These are phyloP conservation scores for Zosterops borbonicus DNA, from an alignment of 2,113 vertebrate genomes.

Conservation along the genomic window DNA sequence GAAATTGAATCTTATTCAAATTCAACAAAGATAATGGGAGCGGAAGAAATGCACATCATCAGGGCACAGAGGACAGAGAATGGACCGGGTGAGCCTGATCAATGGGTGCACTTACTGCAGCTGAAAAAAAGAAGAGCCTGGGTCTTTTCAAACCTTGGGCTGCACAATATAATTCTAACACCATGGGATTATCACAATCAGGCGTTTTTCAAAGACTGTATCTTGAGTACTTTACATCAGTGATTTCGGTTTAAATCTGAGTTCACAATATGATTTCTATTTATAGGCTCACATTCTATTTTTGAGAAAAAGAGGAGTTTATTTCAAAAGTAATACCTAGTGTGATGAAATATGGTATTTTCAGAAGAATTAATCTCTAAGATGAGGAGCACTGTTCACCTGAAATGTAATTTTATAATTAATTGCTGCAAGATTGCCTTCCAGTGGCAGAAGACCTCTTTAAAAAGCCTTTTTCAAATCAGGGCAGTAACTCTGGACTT, in stretches of 20 bases:
- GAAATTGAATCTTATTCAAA: conserved; percentile 38
- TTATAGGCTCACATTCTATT: neutral
- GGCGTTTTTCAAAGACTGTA: neutral
- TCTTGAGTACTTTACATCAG: neutral
- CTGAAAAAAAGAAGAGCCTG: neutral
- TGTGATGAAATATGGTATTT: neutral
- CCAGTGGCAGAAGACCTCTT: neutral
- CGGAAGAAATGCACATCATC: neutral
- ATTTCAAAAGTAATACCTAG: neutral
- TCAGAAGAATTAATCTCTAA: neutral
- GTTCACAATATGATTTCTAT: neutral
- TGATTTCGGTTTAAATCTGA: neutral
- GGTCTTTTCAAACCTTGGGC: neutral
- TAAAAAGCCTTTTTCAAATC: neutral
- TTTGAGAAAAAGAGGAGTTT: conserved; percentile 20
- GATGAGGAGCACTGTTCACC: neutral
- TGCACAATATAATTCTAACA: neutral
- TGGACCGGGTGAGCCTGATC: neutral
- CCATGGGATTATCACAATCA: neutral
- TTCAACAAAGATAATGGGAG: neutral
- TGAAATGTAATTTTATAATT: neutral
- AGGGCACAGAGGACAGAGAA: neutral
- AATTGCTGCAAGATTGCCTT: neutral
- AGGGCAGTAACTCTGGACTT: neutral
- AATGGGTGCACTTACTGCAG: neutral